These are phyloP conservation scores for Electrona antarctica DNA, from an alignment of 2,113 vertebrate species.

Conservation along the genomic window DNA sequence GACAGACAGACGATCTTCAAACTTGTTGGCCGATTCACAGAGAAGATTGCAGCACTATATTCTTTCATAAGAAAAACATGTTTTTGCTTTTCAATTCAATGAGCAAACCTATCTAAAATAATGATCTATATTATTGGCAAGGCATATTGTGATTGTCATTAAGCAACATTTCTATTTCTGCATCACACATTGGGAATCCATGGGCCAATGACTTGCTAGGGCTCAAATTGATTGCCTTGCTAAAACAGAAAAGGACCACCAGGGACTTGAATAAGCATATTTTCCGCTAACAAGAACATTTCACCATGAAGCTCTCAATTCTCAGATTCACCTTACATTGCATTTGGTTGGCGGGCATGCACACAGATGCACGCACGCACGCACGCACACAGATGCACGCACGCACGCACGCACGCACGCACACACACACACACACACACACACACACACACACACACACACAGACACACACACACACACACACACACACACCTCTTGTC, in stretches of 20 bases:
- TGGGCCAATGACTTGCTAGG: slow-evolving; percentile 39
- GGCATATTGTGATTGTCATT: slow-evolving; percentile 39
- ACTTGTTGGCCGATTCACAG: no score
- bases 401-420: background rate
- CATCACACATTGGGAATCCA: slow-evolving; percentile 63
- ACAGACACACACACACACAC: background rate
- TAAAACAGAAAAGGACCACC: slow-evolving; percentile 58
- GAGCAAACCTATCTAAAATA: no score
- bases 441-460: background rate
- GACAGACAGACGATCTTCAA: no score
- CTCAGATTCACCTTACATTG: slow-evolving; percentile 65
- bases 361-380: background rate
- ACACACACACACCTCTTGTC: no score
- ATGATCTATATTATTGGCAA: slow-evolving; percentile 21
- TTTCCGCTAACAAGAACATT: slow-evolving; percentile 73
- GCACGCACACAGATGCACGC: background rate
- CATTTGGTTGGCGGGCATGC: slow-evolving; percentile 40
- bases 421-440: slow-evolving; percentile 6
- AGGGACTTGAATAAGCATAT: slow-evolving; percentile 76
- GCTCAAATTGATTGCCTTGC: slow-evolving; percentile 70
- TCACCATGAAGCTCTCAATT: slow-evolving; percentile 60
- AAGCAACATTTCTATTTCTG: slow-evolving; percentile 47
- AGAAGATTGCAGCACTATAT: no score
- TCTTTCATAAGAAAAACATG: no score
- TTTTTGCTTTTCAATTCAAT: no score